Evolutionary conservation across 2,113 vertebrate genomes (phyloP).

Genomic region (Cichladusa arquata): DNA sequence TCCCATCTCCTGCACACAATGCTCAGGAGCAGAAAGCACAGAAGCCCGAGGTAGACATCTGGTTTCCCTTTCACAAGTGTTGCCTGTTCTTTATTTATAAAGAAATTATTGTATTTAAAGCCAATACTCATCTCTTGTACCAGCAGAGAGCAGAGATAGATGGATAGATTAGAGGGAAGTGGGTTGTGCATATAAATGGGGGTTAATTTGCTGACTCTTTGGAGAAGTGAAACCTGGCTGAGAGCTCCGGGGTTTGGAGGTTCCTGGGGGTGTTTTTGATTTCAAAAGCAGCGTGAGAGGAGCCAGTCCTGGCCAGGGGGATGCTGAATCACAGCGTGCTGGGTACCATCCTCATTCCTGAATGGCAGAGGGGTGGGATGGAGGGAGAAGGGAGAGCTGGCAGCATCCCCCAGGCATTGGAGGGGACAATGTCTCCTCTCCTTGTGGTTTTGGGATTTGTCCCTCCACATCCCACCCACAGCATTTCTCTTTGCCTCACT

Average conservation of each 20-base stretch:
- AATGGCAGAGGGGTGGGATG: neutral
- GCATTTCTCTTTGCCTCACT: neutral
- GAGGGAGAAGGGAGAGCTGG: neutral
- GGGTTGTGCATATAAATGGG: constrained; percentile 58
- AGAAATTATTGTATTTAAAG: constrained; percentile 64
- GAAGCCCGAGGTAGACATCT: constrained; percentile 53
- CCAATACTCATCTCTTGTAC: constrained; percentile 46
- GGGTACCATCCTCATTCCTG: neutral
- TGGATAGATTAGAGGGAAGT: constrained; percentile 48
- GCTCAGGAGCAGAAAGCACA: constrained; percentile 21
- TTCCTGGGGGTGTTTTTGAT: neutral
- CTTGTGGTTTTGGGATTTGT: neutral
- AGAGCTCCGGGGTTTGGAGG: neutral
- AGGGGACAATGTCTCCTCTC: neutral
- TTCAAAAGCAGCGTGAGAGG: neutral
- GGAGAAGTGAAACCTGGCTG: neutral
- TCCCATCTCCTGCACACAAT: neutral
- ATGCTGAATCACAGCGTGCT: fast-evolving
- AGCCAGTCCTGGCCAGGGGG: neutral
- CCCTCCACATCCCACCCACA: neutral
- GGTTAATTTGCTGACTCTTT: constrained; percentile 56
- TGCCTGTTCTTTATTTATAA: constrained; percentile 68
- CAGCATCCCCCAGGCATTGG: fast-evolving
- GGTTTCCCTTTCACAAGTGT: constrained; percentile 58
- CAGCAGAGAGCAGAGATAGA: constrained; percentile 41